Evolutionary conservation across 2,888 invertebrate species (phyloP), one percentile per base, ranked within the genome.

Genomic region (Heteromurus nitidus): DNA sequence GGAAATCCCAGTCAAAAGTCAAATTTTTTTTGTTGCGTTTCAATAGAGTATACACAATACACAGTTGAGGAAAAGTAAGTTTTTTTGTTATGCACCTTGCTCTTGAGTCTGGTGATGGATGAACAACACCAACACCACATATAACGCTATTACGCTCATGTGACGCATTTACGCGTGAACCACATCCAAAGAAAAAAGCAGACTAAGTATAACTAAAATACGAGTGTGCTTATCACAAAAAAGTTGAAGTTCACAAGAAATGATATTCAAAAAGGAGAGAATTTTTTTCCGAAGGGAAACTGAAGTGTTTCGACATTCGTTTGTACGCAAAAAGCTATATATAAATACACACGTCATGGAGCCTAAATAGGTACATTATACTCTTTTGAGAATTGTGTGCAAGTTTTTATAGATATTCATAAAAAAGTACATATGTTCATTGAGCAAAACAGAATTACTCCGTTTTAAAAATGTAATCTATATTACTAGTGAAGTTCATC

Each of bases 1-100:
- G 77, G 77, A 79, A 79, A 79, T 79, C 70, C 64, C 77, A 69
- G 55, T 79, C 77, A 79, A 79, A 79, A 62, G 68, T 68, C 60
- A 67, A 73, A 73, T n/a, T 28, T 20, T 58, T 65, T 65, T 65
- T 65, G 42, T 18, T 24, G 20, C 36, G 36, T 18, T 31, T 62
- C 30, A 7, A 16, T 5, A 55, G 16, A 55, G n/a, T 3, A 47
- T n/a, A 3, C 9, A 11, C 1, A 26, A 28, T 26, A 18, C 13
- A 62, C 13, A 11, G 7, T 60, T 13, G 16, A 7, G n/a, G 47
- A 47, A 5, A 16, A 47, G n/a, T n/a, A 47, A 16, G 22, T 18
- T 30, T 22, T 64, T 42, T 64, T 22, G 16, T n/a, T 22, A 60
- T 30, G 31, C 30, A 60, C 60, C 60, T 60, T 60, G 36, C 22